phyloP scores from a whole-genome alignment of 1,140 invertebrate genomes.

The Diorhabda elongata region DNA sequence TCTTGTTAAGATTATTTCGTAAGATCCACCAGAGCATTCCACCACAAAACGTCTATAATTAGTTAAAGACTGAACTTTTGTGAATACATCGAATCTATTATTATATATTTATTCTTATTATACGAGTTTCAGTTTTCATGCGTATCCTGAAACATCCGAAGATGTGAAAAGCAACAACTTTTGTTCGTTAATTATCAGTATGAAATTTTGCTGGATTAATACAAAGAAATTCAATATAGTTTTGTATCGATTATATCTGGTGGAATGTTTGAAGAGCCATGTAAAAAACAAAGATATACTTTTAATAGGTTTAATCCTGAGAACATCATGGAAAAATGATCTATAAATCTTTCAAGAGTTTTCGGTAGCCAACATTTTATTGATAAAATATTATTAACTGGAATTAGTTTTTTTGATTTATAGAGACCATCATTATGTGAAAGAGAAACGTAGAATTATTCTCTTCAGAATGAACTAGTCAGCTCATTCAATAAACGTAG shows the following conservation, averaged over 20 bases:
- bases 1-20: background rate
- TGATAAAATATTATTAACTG: conserved; percentile 1
- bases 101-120: too few species aligned
- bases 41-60: background rate
- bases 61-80: too few species aligned
- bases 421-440: background rate
- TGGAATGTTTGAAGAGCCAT: background rate
- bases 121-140: too few species aligned
- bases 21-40: background rate
- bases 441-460: background rate
- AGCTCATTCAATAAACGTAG: background rate
- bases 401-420: conserved; percentile 3
- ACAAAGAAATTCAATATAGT: too few species aligned
- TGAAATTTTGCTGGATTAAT: too few species aligned
- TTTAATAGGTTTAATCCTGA: background rate
- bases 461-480: background rate
- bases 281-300: background rate
- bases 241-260: background rate
- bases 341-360: background rate
- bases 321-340: background rate
- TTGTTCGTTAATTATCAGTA: too few species aligned
- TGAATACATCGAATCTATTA: too few species aligned
- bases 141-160: too few species aligned
- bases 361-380: background rate
- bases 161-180: too few species aligned